A percentile compares a stretch with the other conserved stretches of the same genome.
Evolutionary conservation across 2,797 vertebrate genomes (phyloP).

Genomic region (Ceryle rudis): DNA sequence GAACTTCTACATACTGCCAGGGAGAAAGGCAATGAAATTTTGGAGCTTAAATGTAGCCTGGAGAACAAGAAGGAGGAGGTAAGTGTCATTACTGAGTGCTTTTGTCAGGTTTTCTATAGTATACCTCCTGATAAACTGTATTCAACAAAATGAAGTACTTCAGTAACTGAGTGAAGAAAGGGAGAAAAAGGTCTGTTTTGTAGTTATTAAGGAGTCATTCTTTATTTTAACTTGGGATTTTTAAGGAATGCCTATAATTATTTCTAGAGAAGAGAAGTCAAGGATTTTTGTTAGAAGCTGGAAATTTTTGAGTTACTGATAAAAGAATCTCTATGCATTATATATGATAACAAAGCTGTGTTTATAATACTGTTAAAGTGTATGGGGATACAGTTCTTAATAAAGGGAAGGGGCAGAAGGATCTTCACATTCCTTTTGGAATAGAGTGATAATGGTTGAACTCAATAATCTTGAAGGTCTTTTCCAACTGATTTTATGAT

Average conservation of each 20-base stretch:
- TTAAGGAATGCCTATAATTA: neutral
- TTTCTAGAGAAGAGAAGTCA: neutral
- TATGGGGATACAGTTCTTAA: neutral
- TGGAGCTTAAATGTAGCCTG: slow-evolving; percentile 91
- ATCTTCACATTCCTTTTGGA: neutral
- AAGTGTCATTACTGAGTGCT: slow-evolving; percentile 16
- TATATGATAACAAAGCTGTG: neutral
- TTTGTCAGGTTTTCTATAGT: neutral
- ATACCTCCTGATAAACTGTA: neutral
- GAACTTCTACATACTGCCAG: slow-evolving; percentile 89
- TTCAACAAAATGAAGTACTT: neutral
- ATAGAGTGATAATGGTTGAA: too few relatives aligned
- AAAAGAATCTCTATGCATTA: neutral
- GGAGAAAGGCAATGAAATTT: slow-evolving; percentile 92
- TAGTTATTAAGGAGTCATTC: neutral
- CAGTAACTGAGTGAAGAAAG: neutral
- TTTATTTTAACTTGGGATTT: neutral
- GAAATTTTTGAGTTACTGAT: neutral
- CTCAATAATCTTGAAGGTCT: too few relatives aligned
- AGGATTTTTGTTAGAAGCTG: neutral
- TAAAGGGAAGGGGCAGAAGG: neutral
- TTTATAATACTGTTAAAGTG: neutral
- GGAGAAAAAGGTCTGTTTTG: neutral
- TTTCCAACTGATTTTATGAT: neutral
- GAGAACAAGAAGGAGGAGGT: slow-evolving; percentile 95